These are phyloP conservation scores for Apodemus sylvaticus DNA, from an alignment of 2,113 vertebrate species.

Conservation along the genomic window DNA sequence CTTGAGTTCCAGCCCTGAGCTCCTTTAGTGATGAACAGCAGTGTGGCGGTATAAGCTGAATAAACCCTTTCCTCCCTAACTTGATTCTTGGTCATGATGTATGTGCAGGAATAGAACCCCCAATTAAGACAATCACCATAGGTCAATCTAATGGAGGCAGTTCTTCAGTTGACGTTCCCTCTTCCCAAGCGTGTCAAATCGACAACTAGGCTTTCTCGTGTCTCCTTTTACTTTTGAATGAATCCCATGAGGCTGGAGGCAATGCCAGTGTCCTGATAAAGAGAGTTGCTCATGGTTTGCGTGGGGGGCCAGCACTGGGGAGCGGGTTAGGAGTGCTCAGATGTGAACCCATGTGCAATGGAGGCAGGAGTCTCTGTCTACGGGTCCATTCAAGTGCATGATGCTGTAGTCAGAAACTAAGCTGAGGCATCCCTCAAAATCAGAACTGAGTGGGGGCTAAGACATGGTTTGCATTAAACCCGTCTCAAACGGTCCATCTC, in stretches of 20 bases:
- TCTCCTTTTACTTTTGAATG: not conserved
- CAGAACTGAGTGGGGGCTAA: not conserved
- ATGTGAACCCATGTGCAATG: not conserved
- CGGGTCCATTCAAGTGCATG: not conserved
- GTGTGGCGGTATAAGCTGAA: too few relatives aligned
- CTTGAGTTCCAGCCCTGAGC: too few relatives aligned
- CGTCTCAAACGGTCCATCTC: not conserved
- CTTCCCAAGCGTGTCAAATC: not conserved
- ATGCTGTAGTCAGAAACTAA: rapidly evolving
- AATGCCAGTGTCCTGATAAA: rapidly evolving
- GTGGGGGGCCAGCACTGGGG: too few relatives aligned
- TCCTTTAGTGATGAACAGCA: too few relatives aligned
- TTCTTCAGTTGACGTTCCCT: not conserved
- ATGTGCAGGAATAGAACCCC: too few relatives aligned
- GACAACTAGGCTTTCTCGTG: not conserved
- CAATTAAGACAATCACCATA: too few relatives aligned
- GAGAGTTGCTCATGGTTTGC: not conserved
- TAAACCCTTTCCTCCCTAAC: too few relatives aligned
- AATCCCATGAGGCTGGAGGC: rapidly evolving
- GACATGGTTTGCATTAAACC: not conserved
- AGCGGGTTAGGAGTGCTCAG: not conserved
- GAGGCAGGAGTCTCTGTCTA: not conserved
- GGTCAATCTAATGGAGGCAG: too few relatives aligned
- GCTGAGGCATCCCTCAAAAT: rapidly evolving
- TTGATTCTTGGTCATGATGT: too few relatives aligned